Conservation (phyloP, 2,888 invertebrate genomes). For the Agrochola litura region DNA sequence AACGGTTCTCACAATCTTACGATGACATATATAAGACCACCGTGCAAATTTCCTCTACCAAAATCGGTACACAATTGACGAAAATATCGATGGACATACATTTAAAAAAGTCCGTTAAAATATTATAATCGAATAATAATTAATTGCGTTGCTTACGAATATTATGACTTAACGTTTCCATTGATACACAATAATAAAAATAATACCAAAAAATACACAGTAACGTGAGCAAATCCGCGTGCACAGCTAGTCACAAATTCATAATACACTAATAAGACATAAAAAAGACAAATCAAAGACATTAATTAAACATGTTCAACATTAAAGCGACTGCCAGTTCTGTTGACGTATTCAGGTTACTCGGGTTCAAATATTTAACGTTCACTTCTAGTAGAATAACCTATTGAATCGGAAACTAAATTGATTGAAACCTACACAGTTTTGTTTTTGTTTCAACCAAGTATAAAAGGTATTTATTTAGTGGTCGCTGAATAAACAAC, state of each 20-base stretch:
- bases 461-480: constrained; percentile 11
- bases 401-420: constrained; percentile 13
- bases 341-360: constrained; percentile 33
- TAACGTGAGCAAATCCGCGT: not conserved
- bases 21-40: too few relatives aligned
- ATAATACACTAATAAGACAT: not conserved
- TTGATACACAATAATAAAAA: not conserved
- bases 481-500: not conserved
- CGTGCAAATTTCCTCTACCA: too few relatives aligned
- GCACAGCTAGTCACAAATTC: not conserved
- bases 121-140: too few relatives aligned
- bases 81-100: too few relatives aligned
- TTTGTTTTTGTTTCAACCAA: constrained; percentile 6
- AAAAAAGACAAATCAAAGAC: not conserved
- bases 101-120: too few relatives aligned
- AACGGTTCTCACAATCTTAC: too few relatives aligned
- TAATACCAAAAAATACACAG: not conserved
- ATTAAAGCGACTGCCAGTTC: constrained; percentile 1
- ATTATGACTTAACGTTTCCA: not conserved
- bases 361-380: constrained; percentile 34
- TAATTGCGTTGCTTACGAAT: not conserved
- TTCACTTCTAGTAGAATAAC: not conserved
- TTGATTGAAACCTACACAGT: constrained; percentile 1
- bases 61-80: too few relatives aligned
- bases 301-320: not conserved